Evolutionary conservation across 1,140 invertebrate genomes (phyloP).

Genomic region (Galleria mellonella): DNA sequence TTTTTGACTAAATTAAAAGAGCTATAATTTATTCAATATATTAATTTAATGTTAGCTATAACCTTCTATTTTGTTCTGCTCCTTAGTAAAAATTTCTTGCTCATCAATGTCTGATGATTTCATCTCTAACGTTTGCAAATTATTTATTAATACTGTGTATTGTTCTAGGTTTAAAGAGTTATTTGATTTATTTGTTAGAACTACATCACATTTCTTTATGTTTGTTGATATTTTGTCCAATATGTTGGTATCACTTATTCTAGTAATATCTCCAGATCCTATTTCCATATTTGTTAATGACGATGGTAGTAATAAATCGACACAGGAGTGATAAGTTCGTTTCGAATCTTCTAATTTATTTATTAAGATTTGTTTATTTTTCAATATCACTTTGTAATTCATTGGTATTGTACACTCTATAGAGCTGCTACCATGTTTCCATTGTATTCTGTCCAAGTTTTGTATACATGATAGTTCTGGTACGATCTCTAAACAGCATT

Average conservation of each 20-base stretch:
- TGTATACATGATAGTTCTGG: conserved; percentile 37
- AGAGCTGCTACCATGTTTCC: conserved; percentile 27
- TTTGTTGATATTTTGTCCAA: conserved; percentile 12
- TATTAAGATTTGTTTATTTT: conserved; percentile 17
- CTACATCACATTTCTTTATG: background rate
- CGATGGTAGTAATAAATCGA: conserved; percentile 36
- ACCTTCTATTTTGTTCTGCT: background rate
- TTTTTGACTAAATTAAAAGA: background rate
- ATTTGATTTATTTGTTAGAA: background rate
- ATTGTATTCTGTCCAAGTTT: conserved; percentile 49
- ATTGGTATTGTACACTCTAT: conserved; percentile 52
- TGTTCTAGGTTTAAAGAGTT: background rate
- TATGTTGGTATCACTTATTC: conserved; percentile 40
- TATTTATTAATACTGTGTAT: background rate
- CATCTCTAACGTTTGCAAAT: background rate
- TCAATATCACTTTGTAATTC: conserved; percentile 46
- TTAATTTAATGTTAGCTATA: background rate
- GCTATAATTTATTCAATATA: background rate
- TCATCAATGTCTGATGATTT: background rate
- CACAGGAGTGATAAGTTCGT: conserved; percentile 50
- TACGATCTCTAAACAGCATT: conserved; percentile 48
- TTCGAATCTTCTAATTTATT: conserved; percentile 13
- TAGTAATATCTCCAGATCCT: conserved; percentile 27
- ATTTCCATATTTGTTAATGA: conserved; percentile 18
- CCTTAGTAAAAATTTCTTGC: background rate